Percentiles rank a stretch among this genome's conserved stretches.
phyloP scores from a whole-genome alignment of 2,797 vertebrate genomes.

The Manis javanica region DNA sequence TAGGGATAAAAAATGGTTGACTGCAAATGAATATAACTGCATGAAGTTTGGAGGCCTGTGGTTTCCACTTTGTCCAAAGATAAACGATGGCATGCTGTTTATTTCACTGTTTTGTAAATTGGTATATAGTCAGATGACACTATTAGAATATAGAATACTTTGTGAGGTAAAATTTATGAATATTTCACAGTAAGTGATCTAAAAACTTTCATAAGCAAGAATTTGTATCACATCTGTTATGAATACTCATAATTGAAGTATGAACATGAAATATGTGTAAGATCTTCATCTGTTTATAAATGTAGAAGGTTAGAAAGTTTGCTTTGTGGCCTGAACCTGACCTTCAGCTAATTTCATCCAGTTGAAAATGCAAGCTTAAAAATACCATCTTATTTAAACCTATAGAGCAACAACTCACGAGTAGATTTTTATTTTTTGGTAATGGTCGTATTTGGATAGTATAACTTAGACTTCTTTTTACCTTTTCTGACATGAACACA shows the following conservation, averaged over 20 bases:
- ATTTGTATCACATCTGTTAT: slow-evolving; percentile 23
- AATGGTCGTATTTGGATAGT: background rate
- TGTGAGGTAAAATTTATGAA: slow-evolving; percentile 30
- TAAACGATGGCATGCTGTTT: background rate
- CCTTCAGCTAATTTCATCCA: slow-evolving; percentile 11
- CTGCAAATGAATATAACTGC: background rate
- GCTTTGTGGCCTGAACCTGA: background rate
- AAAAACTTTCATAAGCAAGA: slow-evolving; percentile 30
- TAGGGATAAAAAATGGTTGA: background rate
- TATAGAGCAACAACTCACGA: background rate
- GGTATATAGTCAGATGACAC: background rate
- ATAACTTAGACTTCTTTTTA: background rate
- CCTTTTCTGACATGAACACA: background rate
- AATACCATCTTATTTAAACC: slow-evolving; percentile 2
- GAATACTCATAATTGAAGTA: slow-evolving; percentile 35
- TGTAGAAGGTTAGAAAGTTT: slow-evolving; percentile 30
- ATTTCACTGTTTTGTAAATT: background rate
- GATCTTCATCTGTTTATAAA: background rate
- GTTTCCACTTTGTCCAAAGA: slow-evolving; percentile 2
- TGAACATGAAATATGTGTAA: slow-evolving; percentile 6
- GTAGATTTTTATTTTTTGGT: slow-evolving; percentile 14
- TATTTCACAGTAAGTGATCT: slow-evolving; percentile 36
- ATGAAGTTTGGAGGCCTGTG: background rate
- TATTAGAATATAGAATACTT: slow-evolving; percentile 6
- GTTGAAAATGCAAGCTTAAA: background rate